Base-by-base conservation (phyloP, 2,888 invertebrate species). In the Saturnia japonica region DNA sequence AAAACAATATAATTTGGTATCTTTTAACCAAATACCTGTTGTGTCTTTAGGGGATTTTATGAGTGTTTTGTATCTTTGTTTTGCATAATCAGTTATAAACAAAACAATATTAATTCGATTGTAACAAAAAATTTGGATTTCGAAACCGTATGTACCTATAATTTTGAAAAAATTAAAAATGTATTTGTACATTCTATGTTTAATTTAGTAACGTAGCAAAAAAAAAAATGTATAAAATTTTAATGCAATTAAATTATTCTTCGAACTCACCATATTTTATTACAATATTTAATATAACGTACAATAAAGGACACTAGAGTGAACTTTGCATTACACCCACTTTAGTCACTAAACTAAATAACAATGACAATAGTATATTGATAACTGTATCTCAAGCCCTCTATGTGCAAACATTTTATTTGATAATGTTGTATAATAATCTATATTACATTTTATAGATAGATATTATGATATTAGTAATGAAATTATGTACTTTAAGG, bases 351-450 rank as follows among this genome's bases (percentile, higher is more conserved):
- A 85, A 88, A 84, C 81, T 80, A 82, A 87, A 84, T 79, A 78
- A 79, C 78, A 86, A 82, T 84, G 85, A 81, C 79, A 78, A 82
- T 78, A 75, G 78, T 82, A 81, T 81, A 81, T 81, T 77, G 77
- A 74, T 78, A 75, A 74, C 77, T 76, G 77, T 75, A 78, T 80
- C 79, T 79, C 51, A n/a, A 54, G 28, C 54, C 75, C 68, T 69
- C n/a, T 64, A 64, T 64, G 73, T 67, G 70, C 70, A 62, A 77
- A 78, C 76, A 78, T 77, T 83, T 34, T 80, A 85, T 83, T 82
- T 80, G 84, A 86, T 89, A 80, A 85, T 82, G 81, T 79, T 72
- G 80, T 85, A 83, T 83, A 82, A 74, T 88, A 90, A 89, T 90
- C 89, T 64, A 64, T n/a, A 40, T 64, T 40, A 40, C 40, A 64